These are phyloP conservation scores for Anhinga anhinga DNA, from an alignment of 2,113 vertebrate genomes.

Conservation along the genomic window DNA sequence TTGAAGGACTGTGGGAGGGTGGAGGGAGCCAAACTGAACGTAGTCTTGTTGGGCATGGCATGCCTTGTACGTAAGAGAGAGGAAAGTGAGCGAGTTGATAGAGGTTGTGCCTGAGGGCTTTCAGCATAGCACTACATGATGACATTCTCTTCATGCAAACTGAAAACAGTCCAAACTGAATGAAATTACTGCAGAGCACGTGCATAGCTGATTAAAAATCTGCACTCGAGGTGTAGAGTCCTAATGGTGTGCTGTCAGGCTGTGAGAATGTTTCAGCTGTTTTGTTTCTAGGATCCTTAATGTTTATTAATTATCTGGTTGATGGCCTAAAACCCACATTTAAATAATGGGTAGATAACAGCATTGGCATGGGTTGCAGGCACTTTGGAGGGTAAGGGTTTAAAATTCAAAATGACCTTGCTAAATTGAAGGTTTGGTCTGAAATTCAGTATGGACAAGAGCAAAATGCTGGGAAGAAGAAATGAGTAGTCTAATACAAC, in stretches of 20 bases:
- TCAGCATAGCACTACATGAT: neutral
- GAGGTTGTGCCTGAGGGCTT: neutral
- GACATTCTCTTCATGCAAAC: neutral
- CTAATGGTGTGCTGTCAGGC: neutral
- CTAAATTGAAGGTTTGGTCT: neutral
- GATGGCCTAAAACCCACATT: neutral
- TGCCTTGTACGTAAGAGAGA: neutral
- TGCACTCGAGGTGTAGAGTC: neutral
- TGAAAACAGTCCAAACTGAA: neutral
- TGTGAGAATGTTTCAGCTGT: neutral
- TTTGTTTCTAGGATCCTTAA: neutral
- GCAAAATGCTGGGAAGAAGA: neutral
- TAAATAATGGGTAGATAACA: neutral
- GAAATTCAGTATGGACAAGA: neutral
- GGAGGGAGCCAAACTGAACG: fast-evolving
- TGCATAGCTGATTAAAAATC: neutral
- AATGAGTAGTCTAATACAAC: neutral
- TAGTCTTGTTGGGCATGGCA: neutral
- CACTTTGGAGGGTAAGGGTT: neutral
- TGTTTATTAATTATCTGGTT: neutral
- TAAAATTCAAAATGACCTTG: neutral
- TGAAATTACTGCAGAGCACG: neutral
- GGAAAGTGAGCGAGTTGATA: fast-evolving
- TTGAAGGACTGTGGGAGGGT: neutral
- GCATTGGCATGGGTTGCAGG: neutral